Conservation (phyloP, 2,113 vertebrate species). For the Ceyx melanurus region DNA sequence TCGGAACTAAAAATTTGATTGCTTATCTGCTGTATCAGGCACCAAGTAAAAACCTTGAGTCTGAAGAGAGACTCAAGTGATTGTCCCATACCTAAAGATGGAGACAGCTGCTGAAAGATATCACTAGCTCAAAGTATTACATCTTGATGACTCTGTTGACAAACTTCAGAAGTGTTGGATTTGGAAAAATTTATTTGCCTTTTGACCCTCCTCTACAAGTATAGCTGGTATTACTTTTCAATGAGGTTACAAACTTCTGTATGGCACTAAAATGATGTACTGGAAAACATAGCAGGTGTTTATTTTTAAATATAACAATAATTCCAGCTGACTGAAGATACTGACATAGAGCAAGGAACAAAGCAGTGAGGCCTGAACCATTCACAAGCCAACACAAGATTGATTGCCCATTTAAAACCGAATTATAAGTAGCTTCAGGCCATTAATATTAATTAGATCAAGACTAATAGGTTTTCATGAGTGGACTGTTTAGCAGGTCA, state of each 20-base stretch:
- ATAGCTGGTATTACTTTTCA: neutral
- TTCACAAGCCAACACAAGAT: neutral
- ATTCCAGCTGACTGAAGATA: neutral
- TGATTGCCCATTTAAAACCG: neutral
- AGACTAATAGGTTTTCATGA: conserved; percentile 43
- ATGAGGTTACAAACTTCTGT: neutral
- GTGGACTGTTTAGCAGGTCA: conserved; percentile 52
- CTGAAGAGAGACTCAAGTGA: neutral
- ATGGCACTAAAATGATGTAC: neutral
- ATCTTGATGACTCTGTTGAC: neutral
- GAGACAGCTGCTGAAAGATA: neutral
- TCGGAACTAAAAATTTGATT: neutral
- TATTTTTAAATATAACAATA: neutral
- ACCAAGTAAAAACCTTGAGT: neutral
- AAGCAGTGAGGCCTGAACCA: neutral
- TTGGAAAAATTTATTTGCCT: neutral
- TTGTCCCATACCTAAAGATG: neutral
- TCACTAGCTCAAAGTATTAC: neutral
- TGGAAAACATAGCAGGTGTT: neutral
- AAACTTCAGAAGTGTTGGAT: neutral
- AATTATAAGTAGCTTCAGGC: conserved; percentile 1
- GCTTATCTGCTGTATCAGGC: neutral
- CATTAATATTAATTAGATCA: conserved; percentile 66
- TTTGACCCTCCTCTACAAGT: neutral
- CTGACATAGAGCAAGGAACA: neutral